A percentile compares a stretch with the other conserved stretches of the same genome.
Conservation (phyloP, 37 sponge, comb jelly and placozoan species). For the Halisarca cf. caerulea region DNA sequence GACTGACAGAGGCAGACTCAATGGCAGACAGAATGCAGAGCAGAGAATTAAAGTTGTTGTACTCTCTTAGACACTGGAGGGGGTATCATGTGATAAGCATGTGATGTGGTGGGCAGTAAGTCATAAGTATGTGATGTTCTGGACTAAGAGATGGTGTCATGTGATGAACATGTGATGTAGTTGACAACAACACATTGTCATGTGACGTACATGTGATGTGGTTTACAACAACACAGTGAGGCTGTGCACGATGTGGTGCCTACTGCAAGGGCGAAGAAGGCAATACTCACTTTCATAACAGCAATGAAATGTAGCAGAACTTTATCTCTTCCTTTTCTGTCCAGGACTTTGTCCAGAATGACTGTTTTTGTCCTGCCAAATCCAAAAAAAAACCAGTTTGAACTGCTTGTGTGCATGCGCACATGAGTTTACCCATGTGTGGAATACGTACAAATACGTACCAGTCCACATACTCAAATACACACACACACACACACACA, state of each 20-base stretch:
- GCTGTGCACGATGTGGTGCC: too few relatives aligned
- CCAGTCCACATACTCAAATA: neutral
- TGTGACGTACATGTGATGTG: neutral
- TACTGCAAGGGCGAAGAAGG: too few relatives aligned
- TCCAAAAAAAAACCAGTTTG: neutral
- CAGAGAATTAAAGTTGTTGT: conserved; percentile 87
- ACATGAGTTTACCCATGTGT: too few relatives aligned
- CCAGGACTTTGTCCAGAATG: conserved; percentile 58
- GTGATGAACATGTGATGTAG: neutral
- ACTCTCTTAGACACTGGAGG: conserved; percentile 57
- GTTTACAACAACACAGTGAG: neutral
- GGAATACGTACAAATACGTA: neutral
- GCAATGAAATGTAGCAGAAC: conserved; percentile 61
- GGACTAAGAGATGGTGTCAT: neutral
- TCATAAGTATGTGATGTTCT: neutral
- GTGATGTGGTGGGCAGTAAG: neutral
- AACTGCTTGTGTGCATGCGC: too few relatives aligned
- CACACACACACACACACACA: neutral
- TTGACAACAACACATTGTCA: neutral
- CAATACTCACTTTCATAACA: conserved; percentile 74
- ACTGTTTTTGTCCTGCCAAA: conserved; percentile 53
- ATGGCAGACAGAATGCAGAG: conserved; percentile 87
- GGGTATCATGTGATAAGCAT: neutral
- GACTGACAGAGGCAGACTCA: conserved; percentile 74
- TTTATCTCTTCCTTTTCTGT: conserved; percentile 72